Evolutionary conservation across 2,797 vertebrate genomes (phyloP).

Genomic region (Pampus argenteus): DNA sequence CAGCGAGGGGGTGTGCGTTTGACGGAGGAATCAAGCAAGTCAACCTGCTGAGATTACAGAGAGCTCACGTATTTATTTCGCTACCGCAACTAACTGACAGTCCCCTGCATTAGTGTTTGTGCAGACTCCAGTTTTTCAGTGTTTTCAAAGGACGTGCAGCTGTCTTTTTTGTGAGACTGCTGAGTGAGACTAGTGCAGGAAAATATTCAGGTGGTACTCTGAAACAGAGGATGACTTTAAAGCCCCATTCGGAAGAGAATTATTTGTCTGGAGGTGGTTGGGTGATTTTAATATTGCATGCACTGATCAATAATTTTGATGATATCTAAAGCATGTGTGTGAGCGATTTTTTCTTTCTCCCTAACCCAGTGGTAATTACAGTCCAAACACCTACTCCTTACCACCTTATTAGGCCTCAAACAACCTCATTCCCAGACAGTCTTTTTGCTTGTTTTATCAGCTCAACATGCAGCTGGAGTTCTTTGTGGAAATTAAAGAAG

Average conservation of each 20-base stretch:
- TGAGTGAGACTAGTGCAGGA: constrained; percentile 24
- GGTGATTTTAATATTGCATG: constrained; percentile 44
- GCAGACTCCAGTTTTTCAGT: constrained; percentile 36
- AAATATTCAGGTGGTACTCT: constrained; percentile 33
- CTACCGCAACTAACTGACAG: constrained; percentile 52
- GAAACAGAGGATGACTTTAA: constrained; percentile 31
- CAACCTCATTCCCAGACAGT: neutral
- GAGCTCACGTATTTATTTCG: constrained; percentile 53
- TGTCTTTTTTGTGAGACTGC: constrained; percentile 46
- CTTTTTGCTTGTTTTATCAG: constrained; percentile 9
- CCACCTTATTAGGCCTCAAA: neutral
- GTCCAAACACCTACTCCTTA: constrained; percentile 16
- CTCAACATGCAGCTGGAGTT: constrained; percentile 3
- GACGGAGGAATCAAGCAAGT: constrained; percentile 49
- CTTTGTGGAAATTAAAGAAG: neutral
- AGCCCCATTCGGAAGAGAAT: constrained; percentile 25
- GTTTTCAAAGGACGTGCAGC: constrained; percentile 47
- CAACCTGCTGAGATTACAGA: constrained; percentile 53
- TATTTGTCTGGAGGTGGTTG: constrained; percentile 32
- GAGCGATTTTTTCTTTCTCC: constrained; percentile 5
- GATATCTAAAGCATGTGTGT: constrained; percentile 11
- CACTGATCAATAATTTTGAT: constrained; percentile 43
- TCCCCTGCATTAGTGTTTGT: constrained; percentile 29
- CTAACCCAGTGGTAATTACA: neutral
- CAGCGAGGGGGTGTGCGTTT: constrained; percentile 20